Evolutionary conservation across 2,113 vertebrate genomes (phyloP).

Genomic region (Lepisosteus oculatus): DNA sequence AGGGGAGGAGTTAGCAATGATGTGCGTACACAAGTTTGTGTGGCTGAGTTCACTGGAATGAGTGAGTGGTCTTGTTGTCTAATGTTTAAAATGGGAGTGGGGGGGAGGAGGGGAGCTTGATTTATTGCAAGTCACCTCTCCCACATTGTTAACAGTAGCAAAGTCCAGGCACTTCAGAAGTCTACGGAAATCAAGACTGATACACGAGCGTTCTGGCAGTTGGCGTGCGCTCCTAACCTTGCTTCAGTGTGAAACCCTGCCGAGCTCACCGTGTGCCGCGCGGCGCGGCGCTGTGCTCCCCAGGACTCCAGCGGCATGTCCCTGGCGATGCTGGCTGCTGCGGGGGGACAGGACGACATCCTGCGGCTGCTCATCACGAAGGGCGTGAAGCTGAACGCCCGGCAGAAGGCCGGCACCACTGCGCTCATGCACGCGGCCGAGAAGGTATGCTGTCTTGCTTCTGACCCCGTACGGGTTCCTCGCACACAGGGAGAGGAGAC

Average conservation of each 20-base stretch:
- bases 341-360: conserved; percentile 91
- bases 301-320: conserved; percentile 96
- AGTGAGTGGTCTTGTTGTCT: too few relatives aligned
- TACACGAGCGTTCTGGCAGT: too few relatives aligned
- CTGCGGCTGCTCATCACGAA: conserved; percentile 86
- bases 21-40: too few relatives aligned
- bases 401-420: conserved; percentile 90
- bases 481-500: background rate
- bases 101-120: too few relatives aligned
- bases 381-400: conserved; percentile 84
- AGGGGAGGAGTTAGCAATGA: too few relatives aligned
- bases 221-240: too few relatives aligned
- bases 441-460: conserved; percentile 67
- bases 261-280: background rate
- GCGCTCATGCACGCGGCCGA: conserved; percentile 94
- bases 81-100: too few relatives aligned
- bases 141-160: too few relatives aligned
- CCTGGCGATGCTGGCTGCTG: conserved; percentile 89
- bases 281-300: conserved; percentile 18
- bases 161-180: too few relatives aligned
- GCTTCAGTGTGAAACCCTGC: background rate
- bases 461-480: background rate
- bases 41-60: too few relatives aligned
- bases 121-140: too few relatives aligned
- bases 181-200: too few relatives aligned